Percentiles rank a stretch among this genome's conserved stretches.
Evolutionary conservation across 2,888 invertebrate species (phyloP).

Genomic region (Horisme vitalbata): DNA sequence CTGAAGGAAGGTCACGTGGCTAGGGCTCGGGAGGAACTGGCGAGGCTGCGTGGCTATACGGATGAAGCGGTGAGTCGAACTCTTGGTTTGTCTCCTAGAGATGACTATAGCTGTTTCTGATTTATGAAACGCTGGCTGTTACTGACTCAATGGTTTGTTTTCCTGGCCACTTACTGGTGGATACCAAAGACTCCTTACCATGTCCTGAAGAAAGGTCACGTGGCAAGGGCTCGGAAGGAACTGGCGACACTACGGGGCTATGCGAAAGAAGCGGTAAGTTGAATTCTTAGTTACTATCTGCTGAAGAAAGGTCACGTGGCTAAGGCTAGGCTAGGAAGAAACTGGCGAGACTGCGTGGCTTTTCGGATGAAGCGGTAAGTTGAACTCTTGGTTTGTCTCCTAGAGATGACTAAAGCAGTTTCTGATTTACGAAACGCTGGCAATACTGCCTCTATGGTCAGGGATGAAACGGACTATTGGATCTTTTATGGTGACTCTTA

Average conservation of each 20-base stretch:
- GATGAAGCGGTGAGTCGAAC: slow-evolving; percentile 33
- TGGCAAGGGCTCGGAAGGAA: slow-evolving; percentile 65
- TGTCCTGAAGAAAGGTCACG: slow-evolving; percentile 73
- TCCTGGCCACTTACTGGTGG: slow-evolving; percentile 71
- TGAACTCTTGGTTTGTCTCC: background rate
- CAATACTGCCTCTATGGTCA: slow-evolving; percentile 66
- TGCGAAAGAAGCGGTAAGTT: slow-evolving; percentile 38
- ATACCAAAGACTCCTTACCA: slow-evolving; percentile 85
- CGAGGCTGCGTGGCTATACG: slow-evolving; percentile 58
- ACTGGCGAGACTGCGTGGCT: slow-evolving; percentile 62
- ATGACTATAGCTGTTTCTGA: slow-evolving; percentile 63
- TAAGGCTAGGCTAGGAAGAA: slow-evolving; percentile 68
- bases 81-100: slow-evolving; percentile 43
- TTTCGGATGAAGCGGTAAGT: slow-evolving; percentile 39
- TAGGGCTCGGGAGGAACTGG: slow-evolving; percentile 66
- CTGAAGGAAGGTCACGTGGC: slow-evolving; percentile 72
- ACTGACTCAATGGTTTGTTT: slow-evolving; percentile 66
- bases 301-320: slow-evolving; percentile 72
- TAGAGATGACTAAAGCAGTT: slow-evolving; percentile 67
- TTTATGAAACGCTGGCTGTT: slow-evolving; percentile 61
- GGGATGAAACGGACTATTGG: too few species aligned
- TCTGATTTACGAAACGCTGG: slow-evolving; percentile 57
- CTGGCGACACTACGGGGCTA: slow-evolving; percentile 64
- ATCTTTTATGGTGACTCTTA: too few species aligned
- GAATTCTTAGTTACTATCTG: slow-evolving; percentile 79